These are phyloP conservation scores for Mimumesa dahlbomi DNA, from an alignment of 2,888 invertebrate genomes.

Conservation along the genomic window DNA sequence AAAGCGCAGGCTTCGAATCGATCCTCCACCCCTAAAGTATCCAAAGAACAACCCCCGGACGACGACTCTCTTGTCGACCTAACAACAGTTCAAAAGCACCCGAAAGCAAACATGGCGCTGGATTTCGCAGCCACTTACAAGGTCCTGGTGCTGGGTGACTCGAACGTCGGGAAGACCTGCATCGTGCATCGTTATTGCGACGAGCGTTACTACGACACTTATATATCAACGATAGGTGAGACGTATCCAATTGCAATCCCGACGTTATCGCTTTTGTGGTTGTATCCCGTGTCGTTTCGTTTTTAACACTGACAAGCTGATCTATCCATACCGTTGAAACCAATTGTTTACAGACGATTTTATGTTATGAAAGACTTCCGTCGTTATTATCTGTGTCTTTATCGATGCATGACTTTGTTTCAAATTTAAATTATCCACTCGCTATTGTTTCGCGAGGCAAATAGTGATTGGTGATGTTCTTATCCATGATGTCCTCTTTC, in stretches of 20 bases:
- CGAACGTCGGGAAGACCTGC: slow-evolving; percentile 94
- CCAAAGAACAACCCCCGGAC: slow-evolving; percentile 66
- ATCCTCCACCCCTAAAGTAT: slow-evolving; percentile 63
- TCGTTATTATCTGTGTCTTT: too few species aligned
- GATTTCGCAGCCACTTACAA: slow-evolving; percentile 94
- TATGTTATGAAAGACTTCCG: too few species aligned
- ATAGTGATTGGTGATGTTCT: too few species aligned
- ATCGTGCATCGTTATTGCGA: slow-evolving; percentile 95
- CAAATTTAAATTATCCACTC: too few species aligned
- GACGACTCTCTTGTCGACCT: slow-evolving; percentile 71
- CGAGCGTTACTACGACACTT: slow-evolving; percentile 94
- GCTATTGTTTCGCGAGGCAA: too few species aligned
- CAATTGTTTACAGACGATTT: not conserved
- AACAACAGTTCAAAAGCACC: slow-evolving; percentile 72
- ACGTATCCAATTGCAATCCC: slow-evolving; percentile 7
- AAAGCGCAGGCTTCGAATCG: slow-evolving; percentile 76
- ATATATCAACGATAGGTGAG: slow-evolving; percentile 95
- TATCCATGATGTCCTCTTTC: too few species aligned
- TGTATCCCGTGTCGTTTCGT: not conserved
- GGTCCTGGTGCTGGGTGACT: slow-evolving; percentile 92
- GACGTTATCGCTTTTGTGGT: slow-evolving; percentile 10
- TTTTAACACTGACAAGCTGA: not conserved
- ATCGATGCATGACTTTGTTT: too few species aligned
- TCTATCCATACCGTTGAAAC: not conserved
- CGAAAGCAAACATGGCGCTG: slow-evolving; percentile 85